Evolutionary conservation across 2,888 invertebrate genomes (phyloP), one percentile per base, ranked within the genome.

Genomic region (Stenoptilia bipunctidactyla): DNA sequence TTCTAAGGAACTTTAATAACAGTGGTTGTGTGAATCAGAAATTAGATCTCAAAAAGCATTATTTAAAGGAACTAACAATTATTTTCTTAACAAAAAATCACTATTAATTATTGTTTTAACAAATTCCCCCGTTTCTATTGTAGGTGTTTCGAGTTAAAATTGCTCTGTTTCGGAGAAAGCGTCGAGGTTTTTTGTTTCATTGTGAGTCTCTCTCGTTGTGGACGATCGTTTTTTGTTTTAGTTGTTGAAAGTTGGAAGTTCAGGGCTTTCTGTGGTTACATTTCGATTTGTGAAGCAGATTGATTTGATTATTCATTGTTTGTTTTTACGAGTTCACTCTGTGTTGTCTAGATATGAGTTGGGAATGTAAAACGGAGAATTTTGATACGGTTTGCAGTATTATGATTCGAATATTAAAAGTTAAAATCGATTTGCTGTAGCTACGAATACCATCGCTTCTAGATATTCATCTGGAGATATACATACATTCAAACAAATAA

Each of bases 31-130:
- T 51, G 58, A 58, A 67, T 66, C 67, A 55, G 56, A 61, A 62
- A 66, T 68, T 64, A 59, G 61, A 64, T 68, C 67, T 63, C 51
- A 51, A 45, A 45, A 51, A 54, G 60, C 58, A 56, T 68, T 66
- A 66, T 69, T 68, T 65, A 59, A 58, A 53, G 54, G 52, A 64
- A 62, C 63, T 58, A 49, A 63, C 70, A 73, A 74, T 73, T 75
- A 75, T 68, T 66, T 68, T 65, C 8, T 20, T 63, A 66, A 60
- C 59, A 66, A 61, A 67, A 71, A 73, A 71, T 67, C 58, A 59
- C 51, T 64, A 66, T 68, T 70, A 66, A 74, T 72, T 73, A 71
- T 62, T 56, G 58, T 60, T 61, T 58, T 60, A 61, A 60, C 55
- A 56, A 57, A 61, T 53, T 57, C 61, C 55, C 57, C 52, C 47